These are phyloP conservation scores for Acrocyrtus sp. DNA, from an alignment of 2,888 invertebrate genomes.

Conservation along the genomic window DNA sequence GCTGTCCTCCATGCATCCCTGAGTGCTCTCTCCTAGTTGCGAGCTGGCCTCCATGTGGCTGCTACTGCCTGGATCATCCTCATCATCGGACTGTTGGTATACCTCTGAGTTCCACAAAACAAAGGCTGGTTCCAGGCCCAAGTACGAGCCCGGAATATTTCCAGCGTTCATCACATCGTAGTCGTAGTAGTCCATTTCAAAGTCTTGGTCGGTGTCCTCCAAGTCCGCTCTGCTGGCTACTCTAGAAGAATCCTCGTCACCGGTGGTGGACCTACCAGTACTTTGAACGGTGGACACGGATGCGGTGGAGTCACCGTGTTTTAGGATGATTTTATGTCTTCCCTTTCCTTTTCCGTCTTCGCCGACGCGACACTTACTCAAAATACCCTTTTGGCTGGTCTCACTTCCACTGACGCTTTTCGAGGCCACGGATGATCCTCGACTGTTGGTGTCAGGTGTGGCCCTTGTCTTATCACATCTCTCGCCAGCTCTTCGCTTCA, in stretches of 20 bases:
- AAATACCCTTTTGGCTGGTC: slow-evolving; percentile 12
- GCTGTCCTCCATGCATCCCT: slow-evolving; percentile 39
- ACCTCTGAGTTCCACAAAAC: slow-evolving; percentile 63
- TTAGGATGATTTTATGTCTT: slow-evolving; percentile 27
- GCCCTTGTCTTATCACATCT: slow-evolving; percentile 8
- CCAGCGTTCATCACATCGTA: slow-evolving; percentile 64
- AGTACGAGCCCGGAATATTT: slow-evolving; percentile 64
- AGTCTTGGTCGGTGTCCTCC: slow-evolving; percentile 62
- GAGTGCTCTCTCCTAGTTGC: slow-evolving; percentile 15
- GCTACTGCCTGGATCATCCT: background rate
- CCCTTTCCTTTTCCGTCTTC: background rate
- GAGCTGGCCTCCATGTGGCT: background rate
- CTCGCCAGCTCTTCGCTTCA: slow-evolving; percentile 49
- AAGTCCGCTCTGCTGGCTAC: slow-evolving; percentile 50
- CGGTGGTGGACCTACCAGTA: slow-evolving; percentile 40
- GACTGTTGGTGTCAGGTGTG: background rate
- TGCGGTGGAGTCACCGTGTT: slow-evolving; percentile 45
- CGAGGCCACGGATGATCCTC: slow-evolving; percentile 4
- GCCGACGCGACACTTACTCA: background rate
- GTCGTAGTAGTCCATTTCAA: slow-evolving; percentile 65
- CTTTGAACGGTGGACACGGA: slow-evolving; percentile 55
- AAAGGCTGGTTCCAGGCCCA: slow-evolving; percentile 64
- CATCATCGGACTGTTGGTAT: slow-evolving; percentile 37
- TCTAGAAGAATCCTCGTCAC: slow-evolving; percentile 36
- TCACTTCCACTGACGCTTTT: slow-evolving; percentile 29